Evolutionary conservation across 37 sponge, comb jelly and placozoan genomes (phyloP), one percentile per base, ranked within the genome.

Genomic region (Diacarnus erythraeanus): DNA sequence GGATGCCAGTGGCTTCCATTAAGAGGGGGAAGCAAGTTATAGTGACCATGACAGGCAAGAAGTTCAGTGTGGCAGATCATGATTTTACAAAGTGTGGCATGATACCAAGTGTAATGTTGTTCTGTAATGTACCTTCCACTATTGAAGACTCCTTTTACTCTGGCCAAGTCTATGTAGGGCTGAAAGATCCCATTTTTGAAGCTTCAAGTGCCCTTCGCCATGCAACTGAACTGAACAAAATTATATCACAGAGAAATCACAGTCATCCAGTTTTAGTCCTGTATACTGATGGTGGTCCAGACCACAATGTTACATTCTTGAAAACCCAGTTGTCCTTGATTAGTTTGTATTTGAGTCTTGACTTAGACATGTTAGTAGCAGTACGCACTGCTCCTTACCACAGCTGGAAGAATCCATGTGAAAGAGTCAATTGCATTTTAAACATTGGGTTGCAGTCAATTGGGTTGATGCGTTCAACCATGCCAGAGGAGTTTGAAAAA

Each of bases 261-360:
- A 30, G 26, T 4, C 22, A 33, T 2, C 66, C 66, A 64, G 37
- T 77, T 1, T 2, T 64, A 5, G 1, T 77, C 8, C 30, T 77
- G 33, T 77, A 77, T 44, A 77, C 80, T 6, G 76, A 88, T 83
- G 84, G 89, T 44, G 89, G 89, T 30, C 89, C 89, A 43, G 89
- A 88, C 41, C 88, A 82, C 66, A 38, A 82, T 6, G 10, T 72
- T 10, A 81, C 83, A 17, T 72, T 64, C 35, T 2, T 82, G 12
- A 29, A 44, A 47, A 69, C 78, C 3, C 78, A 88, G 69, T 38
- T 78, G 2, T 31, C 76, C 10, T 23, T 87, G 17, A 87, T 87
- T 15, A 38, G 71, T 2, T 40, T 87, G 21, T 87, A 77, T 51
- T 26, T 75, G 36, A 25, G 41, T 3, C 82, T 61, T 26, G 61